phyloP scores from a whole-genome alignment of 2,797 vertebrate genomes.

The Meda fulgida region DNA sequence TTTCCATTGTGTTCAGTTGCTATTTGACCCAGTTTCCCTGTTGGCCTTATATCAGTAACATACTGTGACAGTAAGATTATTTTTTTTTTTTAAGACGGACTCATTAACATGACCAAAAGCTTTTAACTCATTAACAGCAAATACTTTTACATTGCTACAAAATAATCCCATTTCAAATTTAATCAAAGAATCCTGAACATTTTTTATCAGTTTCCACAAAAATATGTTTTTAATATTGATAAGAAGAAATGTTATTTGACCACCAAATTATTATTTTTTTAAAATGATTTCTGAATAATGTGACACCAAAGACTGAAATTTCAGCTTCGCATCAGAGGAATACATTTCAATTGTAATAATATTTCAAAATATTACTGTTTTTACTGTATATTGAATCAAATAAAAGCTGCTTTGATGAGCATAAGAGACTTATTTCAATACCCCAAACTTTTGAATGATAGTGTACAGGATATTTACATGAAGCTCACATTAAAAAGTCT shows the following conservation, averaged over 20 bases:
- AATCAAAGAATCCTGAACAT: no score
- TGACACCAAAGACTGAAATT: background rate
- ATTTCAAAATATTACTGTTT: background rate
- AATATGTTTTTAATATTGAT: background rate
- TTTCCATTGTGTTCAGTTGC: no score
- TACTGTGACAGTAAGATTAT: background rate
- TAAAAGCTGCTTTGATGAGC: conserved; percentile 1
- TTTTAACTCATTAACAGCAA: no score
- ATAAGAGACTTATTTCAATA: background rate
- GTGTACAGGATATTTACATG: background rate
- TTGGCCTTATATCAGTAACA: no score
- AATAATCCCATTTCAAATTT: background rate
- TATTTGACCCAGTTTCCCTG: no score
- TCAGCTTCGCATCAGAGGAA: background rate
- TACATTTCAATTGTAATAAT: background rate
- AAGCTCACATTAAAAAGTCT: background rate
- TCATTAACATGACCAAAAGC: background rate
- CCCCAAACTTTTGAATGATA: background rate
- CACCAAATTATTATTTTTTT: background rate
- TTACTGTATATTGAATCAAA: background rate
- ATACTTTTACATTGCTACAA: background rate
- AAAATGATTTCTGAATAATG: background rate
- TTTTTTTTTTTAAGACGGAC: background rate
- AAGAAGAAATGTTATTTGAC: background rate
- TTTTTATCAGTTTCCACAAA: background rate